A percentile compares a stretch with the other conserved stretches of the same genome.
Evolutionary conservation across 2,888 invertebrate species (phyloP).

Genomic region (Graphium colonna): DNA sequence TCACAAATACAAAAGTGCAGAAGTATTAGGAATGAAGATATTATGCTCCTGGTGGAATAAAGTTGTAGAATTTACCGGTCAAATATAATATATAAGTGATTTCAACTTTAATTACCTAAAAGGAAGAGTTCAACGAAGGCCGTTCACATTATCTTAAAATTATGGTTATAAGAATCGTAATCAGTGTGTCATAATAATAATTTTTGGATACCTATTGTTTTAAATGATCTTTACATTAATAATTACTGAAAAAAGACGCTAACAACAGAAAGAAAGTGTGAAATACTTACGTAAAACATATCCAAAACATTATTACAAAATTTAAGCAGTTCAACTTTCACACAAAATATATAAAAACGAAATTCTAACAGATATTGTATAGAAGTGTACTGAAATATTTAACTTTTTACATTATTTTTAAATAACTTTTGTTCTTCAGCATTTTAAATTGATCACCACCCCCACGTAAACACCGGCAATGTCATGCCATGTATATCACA

Average conservation of each 20-base stretch:
- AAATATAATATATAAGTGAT: too few relatives aligned
- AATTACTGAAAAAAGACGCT: not conserved
- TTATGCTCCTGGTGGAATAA: too few relatives aligned
- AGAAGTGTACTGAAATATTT: not conserved
- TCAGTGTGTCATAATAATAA: too few relatives aligned
- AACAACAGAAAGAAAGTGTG: not conserved
- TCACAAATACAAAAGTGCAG: not conserved
- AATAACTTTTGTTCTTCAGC: not conserved
- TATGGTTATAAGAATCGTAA: not conserved
- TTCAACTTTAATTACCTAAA: slow-evolving; percentile 10
- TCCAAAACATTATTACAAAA: slow-evolving; percentile 26
- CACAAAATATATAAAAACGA: not conserved
- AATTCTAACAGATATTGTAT: not conserved
- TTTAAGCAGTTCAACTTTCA: not conserved
- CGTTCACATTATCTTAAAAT: slow-evolving; percentile 1
- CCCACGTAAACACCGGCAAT: slow-evolving; percentile 17
- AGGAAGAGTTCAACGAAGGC: slow-evolving; percentile 9
- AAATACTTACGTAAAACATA: slow-evolving; percentile 27
- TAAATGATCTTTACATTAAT: not conserved
- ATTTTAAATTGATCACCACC: slow-evolving; percentile 14
- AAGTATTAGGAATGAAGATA: too few relatives aligned
- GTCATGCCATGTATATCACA: too few relatives aligned
- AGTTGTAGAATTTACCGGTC: too few relatives aligned
- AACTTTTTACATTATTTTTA: slow-evolving; percentile 15
- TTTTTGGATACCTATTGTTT: too few relatives aligned